Evolutionary conservation across 2,797 vertebrate genomes (phyloP), one percentile per base, ranked within the genome.

Genomic region (Neosilurus mollespiculum): DNA sequence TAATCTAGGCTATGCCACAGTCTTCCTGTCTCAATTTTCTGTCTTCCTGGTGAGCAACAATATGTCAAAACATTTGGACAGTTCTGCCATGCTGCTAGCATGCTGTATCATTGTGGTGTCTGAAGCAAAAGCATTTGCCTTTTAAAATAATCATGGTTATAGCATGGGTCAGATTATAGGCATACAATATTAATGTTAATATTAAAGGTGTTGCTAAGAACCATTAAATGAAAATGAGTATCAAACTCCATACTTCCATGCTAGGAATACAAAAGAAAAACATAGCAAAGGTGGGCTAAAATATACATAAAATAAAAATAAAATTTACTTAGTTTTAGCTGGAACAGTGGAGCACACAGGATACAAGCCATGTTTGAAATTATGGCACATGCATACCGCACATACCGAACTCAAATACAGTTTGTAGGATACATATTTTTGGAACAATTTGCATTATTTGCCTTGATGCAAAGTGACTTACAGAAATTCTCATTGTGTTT

Each of bases 1-100:
- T 49, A 62, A 62, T 62, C 58, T 62, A 61, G 18, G 73, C 56
- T 37, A 59, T 76, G 30, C 75, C 59, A 64, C 20, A 43, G 15
- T 18, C 59, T 78, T n/a, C 15, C 34, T 64, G n/a, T 26, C 76
- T 64, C 76, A 51, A 64, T 64, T 64, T 24, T 51, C 14, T 24
- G 18, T 26, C 6, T 77, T 77, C 58, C 59, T 64, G 59, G 59
- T 77, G 81, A 37, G 62, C 49, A 62, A 51, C 67, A 70, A 81
- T 54, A 34, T 65, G 51, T 43, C 30, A 64, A 43, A 66, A 7
- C 51, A 76, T 66, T 83, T 56, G 75, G 65, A 58, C 18, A 67
- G 69, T 26, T 15, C 15, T 24, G 16, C 22, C 34, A 64, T 77
- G 75, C 34, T 59, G 56, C 56, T 76, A 9, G 14, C 58, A 49